These are phyloP conservation scores for Pachymerium ferrugineum DNA, from an alignment of 2,888 invertebrate species.

Conservation along the genomic window DNA sequence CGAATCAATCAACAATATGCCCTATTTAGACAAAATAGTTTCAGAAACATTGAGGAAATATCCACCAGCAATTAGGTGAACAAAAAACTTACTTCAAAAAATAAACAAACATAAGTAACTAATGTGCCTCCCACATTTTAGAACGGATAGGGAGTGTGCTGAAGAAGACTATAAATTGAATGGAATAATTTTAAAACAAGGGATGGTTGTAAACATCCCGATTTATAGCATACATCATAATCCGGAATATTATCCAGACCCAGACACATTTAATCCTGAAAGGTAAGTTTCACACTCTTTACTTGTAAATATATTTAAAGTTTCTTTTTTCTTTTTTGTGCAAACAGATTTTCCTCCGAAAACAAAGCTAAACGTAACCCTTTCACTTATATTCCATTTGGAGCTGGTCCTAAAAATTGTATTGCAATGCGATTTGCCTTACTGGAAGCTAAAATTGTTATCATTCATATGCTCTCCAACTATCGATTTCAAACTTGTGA, in stretches of 20 bases:
- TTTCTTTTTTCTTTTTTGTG: not conserved
- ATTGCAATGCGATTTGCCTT: constrained; percentile 42
- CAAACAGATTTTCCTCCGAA: constrained; percentile 39
- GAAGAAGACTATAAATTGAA: constrained; percentile 29
- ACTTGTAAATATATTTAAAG: not conserved
- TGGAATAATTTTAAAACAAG: constrained; percentile 29
- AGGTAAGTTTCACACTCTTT: too few species aligned
- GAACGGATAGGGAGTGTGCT: constrained; percentile 31
- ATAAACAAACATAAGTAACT: too few species aligned
- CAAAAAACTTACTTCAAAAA: too few species aligned
- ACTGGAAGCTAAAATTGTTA: constrained; percentile 40
- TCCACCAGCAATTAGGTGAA: constrained; percentile 6
- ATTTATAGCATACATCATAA: too few species aligned
- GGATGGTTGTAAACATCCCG: too few species aligned
- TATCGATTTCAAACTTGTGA: constrained; percentile 36
- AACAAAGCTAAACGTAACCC: constrained; percentile 38
- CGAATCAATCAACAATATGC: not conserved
- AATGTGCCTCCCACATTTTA: not conserved
- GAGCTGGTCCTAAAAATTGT: constrained; percentile 40
- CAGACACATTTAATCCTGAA: too few species aligned
- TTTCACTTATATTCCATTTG: constrained; percentile 42
- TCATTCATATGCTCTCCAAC: constrained; percentile 39
- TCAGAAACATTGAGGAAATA: constrained; percentile 28
- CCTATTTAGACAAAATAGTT: constrained; percentile 28
- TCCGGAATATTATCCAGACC: too few species aligned